Evolutionary conservation across 2,113 vertebrate genomes (phyloP).

Genomic region (Peucedramus taeniatus): DNA sequence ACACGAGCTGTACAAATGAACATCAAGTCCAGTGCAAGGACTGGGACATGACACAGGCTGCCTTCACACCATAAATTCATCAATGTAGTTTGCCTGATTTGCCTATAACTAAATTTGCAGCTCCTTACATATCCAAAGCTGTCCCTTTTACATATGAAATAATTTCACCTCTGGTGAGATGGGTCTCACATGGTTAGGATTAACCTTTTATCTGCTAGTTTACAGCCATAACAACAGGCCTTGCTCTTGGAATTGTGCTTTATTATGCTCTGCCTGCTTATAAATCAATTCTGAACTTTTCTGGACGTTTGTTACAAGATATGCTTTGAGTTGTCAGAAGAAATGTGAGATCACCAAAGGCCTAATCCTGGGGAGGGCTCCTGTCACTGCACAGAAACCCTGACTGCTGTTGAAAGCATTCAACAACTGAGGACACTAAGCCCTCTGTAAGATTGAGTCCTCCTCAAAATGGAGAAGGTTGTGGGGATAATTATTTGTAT

Average conservation of each 20-base stretch:
- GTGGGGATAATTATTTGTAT: neutral
- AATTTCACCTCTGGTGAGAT: slow-evolving; percentile 1
- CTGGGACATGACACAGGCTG: neutral
- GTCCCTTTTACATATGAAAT: neutral
- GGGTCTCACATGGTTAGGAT: neutral
- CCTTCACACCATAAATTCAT: neutral
- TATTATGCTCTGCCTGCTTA: neutral
- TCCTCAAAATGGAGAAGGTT: neutral
- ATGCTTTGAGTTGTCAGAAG: neutral
- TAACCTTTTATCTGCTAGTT: neutral
- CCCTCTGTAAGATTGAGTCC: neutral
- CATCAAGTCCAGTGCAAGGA: neutral
- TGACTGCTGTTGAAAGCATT: neutral
- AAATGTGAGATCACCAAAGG: neutral
- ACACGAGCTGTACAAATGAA: neutral
- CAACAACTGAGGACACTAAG: neutral
- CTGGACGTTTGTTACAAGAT: neutral
- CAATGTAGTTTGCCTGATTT: neutral
- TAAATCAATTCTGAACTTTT: neutral
- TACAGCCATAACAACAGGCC: neutral
- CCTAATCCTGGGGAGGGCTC: neutral
- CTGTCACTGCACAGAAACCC: neutral
- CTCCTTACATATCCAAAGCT: neutral
- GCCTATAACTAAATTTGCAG: neutral
- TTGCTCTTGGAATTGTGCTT: neutral